Evolutionary conservation across 2,113 vertebrate genomes (phyloP), one percentile per base, ranked within the genome.

Genomic region (Myrmophylax atrothorax): DNA sequence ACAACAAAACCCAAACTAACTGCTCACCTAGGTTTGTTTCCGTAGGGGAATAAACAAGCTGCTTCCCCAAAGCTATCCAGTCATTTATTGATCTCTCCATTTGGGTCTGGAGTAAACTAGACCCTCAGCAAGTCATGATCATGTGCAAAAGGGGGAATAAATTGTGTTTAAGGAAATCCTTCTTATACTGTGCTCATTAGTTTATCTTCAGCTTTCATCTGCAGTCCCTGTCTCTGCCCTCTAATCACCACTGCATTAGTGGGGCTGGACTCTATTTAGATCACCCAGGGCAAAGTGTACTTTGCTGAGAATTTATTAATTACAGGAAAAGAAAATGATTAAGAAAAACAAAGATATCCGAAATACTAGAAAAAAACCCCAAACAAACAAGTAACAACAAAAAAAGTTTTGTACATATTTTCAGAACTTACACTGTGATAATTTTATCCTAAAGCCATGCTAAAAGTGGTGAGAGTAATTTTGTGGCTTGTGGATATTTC

Each of bases 381-480:
- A 49, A 49, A 46, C 16, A 46, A 35, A 38, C 4, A 68, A n/a
- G 23, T 74, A 58, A 26, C 0, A 20, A 31, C 12, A 78, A 12
- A 0, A 47, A 47, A 46, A 46, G 7, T 0, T 8, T 6, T 24
- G 3, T 56, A 52, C 1, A 0, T 55, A 15, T 42, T 89, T 90
- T 69, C 46, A 37, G n/a, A 40, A 29, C 10, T 37, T 64, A 6
- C n/a, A 44, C 22, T 74, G 1, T 56, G 35, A 15, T 58, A 31
- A 16, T 80, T 77, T 76, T 69, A 25, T 53, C 33, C 10, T 88
- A 52, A 29, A 68, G 31, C 40, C 26, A 58, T 8, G 12, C 6
- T 55, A 44, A 67, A 82, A 89, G 26, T 52, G 19, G 20, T 69
- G 77, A 28, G 42, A 72, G 14, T 40, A 1, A 37, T 89, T 89